Conservation (phyloP, 2,797 vertebrate species). For the Rhynchonycteris naso region DNA sequence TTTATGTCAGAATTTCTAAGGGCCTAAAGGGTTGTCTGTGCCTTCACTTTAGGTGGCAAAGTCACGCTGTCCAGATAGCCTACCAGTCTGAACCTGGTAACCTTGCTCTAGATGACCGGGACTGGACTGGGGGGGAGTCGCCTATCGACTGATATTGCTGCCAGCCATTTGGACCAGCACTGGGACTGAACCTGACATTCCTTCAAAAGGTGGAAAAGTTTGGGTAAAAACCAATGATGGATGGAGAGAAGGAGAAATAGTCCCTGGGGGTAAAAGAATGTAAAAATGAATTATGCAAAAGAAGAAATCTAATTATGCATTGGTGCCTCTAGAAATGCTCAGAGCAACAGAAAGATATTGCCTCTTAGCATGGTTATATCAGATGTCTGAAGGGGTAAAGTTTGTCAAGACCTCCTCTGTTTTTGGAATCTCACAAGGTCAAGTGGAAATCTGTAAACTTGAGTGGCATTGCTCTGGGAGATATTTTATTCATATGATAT, state of each 20-base stretch:
- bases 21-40: neutral
- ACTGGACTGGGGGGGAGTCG: neutral
- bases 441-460: neutral
- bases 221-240: neutral
- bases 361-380: neutral
- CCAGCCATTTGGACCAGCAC: neutral
- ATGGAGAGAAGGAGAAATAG: neutral
- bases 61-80: neutral
- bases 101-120: rapidly evolving
- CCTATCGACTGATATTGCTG: neutral
- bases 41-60: neutral
- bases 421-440: constrained; percentile 6
- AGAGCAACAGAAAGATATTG: neutral
- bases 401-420: neutral
- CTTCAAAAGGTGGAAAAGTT: neutral
- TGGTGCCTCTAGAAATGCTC: neutral
- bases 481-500: neutral
- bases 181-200: neutral
- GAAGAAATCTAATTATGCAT: neutral
- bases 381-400: neutral
- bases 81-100: neutral
- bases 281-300: neutral
- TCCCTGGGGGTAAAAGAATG: neutral
- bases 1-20: neutral
- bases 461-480: neutral